Evolutionary conservation across 2,797 vertebrate genomes (phyloP), one percentile per base, ranked within the genome.

Genomic region (Garrulus glandarius): DNA sequence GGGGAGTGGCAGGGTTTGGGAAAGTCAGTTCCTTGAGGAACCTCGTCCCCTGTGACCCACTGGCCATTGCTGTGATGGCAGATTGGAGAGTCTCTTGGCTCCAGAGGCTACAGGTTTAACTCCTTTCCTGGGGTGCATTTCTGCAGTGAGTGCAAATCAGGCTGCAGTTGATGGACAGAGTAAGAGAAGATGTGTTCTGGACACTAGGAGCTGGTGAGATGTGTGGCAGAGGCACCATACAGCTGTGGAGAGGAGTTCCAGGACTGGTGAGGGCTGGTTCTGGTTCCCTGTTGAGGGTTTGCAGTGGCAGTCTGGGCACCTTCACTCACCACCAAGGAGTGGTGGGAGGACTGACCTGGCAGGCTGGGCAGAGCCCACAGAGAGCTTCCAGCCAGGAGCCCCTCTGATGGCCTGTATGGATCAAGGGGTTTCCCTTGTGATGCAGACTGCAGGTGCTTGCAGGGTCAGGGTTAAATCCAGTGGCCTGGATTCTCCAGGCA

Each of bases 161-260:
- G 21, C 47, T 74, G 30, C 37, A 16, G 36, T 36, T 23, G 43
- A 6, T 3, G 22, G 9, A 32, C 55, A 36, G 21, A 19, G 39
- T 3, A 15, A 6, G 3, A 14, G n/a, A 36, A 41, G 46, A 5
- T 9, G 15, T 14, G 32, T 14, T 53, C 70, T 65, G 49, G 23
- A 11, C 30, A 55, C 32, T 34, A 0, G 1, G 16, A 59, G 64
- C 68, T 52, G 52, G 12, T 34, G 50, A 30, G 21, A 6, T 9
- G 60, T 53, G 56, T 37, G 69, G 22, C 2, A 2, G 52, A 30
- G 47, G 32, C 37, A 41, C 65, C 0, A 0, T 10, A 10, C 30
- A 47, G 75, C 53, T 68, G 39, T 34, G 53, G n/a, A 27, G 10
- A 77, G 70, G 23, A 36, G 29, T 3, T 79, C 46, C 15, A 46